Percentiles rank a stretch among this genome's conserved stretches.
These are phyloP conservation scores for Drosophila aff. DNA, from an alignment of 1,140 invertebrate genomes.

Conservation along the genomic window DNA sequence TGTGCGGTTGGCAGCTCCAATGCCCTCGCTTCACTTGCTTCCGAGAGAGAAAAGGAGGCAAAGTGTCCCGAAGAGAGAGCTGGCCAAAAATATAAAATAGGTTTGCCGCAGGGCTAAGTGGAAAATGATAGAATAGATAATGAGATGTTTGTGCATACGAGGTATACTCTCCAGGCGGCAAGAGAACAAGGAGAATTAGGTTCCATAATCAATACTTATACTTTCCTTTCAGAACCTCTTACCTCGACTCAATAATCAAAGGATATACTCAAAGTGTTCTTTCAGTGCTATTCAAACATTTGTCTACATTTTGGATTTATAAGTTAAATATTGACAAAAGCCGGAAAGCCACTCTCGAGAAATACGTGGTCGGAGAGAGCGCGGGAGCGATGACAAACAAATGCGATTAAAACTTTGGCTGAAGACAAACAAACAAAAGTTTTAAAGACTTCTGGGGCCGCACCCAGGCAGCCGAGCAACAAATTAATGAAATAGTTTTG, in stretches of 20 bases:
- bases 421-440: slow-evolving; percentile 65
- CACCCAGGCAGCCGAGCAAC: slow-evolving; percentile 35
- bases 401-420: slow-evolving; percentile 66
- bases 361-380: neutral
- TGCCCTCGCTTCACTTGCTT: slow-evolving; percentile 48
- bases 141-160: slow-evolving; percentile 59
- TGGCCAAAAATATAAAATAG: slow-evolving; percentile 38
- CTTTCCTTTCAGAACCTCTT: neutral
- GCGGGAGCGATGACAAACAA: slow-evolving; percentile 38
- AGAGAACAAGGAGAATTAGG: neutral
- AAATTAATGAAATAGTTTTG: slow-evolving; percentile 67
- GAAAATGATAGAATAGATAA: slow-evolving; percentile 49
- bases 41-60: neutral
- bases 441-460: slow-evolving; percentile 51
- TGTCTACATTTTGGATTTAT: slow-evolving; percentile 26
- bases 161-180: neutral
- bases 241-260: slow-evolving; percentile 5
- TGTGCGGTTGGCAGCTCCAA: slow-evolving; percentile 70
- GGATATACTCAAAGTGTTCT: slow-evolving; percentile 1
- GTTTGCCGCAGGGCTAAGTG: slow-evolving; percentile 39
- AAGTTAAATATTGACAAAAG: slow-evolving; percentile 42
- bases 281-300: slow-evolving; percentile 11
- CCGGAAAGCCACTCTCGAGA: slow-evolving; percentile 5
- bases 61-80: neutral
- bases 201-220: neutral